Conservation (phyloP, 1,140 invertebrate genomes). For the Plectus sambesii region DNA sequence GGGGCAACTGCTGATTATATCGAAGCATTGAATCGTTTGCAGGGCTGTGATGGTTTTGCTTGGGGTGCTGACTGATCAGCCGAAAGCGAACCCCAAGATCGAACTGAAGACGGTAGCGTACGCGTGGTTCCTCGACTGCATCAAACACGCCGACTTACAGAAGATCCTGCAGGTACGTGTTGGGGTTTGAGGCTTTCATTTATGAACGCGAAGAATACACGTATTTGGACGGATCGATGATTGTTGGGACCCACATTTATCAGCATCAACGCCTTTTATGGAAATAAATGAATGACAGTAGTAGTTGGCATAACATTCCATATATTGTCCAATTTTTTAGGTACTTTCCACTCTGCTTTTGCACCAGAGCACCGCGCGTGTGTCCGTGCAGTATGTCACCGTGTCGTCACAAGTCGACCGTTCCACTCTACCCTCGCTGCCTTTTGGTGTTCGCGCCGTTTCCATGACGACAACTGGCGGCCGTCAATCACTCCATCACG, state of each 20-base stretch:
- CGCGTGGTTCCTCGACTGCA: slow-evolving; percentile 57
- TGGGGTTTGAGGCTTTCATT: too few species aligned
- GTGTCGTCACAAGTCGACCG: slow-evolving; percentile 39
- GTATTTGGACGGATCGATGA: too few species aligned
- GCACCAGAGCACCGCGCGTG: slow-evolving; percentile 66
- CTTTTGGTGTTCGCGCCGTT: slow-evolving; percentile 26
- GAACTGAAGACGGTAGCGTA: slow-evolving; percentile 33
- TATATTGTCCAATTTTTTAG: slow-evolving; percentile 64
- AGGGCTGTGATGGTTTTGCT: slow-evolving; percentile 41
- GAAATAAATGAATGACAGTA: too few species aligned
- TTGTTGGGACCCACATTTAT: too few species aligned
- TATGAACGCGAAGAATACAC: too few species aligned
- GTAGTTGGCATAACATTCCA: too few species aligned
- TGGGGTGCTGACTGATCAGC: slow-evolving; percentile 37
- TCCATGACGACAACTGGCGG: slow-evolving; percentile 19
- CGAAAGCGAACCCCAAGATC: slow-evolving; percentile 14
- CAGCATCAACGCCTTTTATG: too few species aligned
- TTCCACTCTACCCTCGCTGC: slow-evolving; percentile 29
- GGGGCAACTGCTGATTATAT: too few species aligned
- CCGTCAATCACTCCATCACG: slow-evolving; percentile 29
- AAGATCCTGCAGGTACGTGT: slow-evolving; percentile 60
- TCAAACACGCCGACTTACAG: slow-evolving; percentile 59
- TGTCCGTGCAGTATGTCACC: slow-evolving; percentile 71
- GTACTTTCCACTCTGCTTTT: slow-evolving; percentile 71
- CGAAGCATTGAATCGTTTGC: too few species aligned